Conservation (phyloP, 2,113 vertebrate genomes). For the Excalfactoria chinensis region DNA sequence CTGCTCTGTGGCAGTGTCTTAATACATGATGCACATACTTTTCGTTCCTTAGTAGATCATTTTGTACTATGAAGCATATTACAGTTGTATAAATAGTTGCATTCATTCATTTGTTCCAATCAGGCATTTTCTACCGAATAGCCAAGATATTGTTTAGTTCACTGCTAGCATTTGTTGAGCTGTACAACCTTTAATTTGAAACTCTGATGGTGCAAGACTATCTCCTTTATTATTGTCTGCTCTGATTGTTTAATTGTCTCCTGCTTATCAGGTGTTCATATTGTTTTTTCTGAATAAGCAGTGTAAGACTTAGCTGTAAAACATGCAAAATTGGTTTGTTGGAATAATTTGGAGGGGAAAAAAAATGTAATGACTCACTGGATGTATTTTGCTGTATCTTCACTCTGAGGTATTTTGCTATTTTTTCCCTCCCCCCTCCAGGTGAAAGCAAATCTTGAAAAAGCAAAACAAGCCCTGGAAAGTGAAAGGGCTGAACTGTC, state of each 20-base stretch:
- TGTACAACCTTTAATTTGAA: not conserved
- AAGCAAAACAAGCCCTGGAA: constrained; percentile 94
- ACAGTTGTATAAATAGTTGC: not conserved
- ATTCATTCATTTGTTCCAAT: not conserved
- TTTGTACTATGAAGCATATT: not conserved
- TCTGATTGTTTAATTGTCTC: not conserved
- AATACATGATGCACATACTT: not conserved
- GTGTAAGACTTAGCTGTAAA: not conserved
- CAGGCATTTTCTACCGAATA: not conserved
- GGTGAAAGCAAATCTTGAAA: constrained; percentile 96
- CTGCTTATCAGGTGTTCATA: not conserved
- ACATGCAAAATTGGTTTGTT: not conserved
- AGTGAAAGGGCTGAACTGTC: constrained; percentile 90
- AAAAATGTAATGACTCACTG: not conserved
- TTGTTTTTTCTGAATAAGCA: not conserved
- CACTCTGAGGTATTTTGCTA: not conserved
- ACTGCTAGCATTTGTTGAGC: not conserved
- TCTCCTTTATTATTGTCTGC: not conserved
- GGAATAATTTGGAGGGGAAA: not conserved
- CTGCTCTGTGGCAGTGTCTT: not conserved
- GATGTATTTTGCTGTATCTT: not conserved
- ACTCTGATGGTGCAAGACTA: not conserved
- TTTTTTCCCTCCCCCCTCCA: constrained; percentile 42
- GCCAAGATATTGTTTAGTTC: not conserved
- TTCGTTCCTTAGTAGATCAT: not conserved